Base-by-base conservation (phyloP, 2,113 vertebrate species). In the Channa maculata region DNA sequence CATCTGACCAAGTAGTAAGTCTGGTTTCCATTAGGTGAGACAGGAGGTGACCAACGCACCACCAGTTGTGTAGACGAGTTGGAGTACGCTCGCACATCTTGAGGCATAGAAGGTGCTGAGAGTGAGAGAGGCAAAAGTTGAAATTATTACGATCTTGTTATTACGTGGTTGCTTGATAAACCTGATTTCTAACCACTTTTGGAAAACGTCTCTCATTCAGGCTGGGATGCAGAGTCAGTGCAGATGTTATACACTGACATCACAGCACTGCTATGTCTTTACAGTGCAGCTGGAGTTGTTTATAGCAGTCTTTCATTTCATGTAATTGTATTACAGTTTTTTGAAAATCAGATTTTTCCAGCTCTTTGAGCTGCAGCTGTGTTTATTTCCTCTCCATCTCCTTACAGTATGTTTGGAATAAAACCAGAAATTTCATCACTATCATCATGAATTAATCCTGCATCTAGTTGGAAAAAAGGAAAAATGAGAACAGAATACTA, bases 1-100 rank as follows among this genome's bases (percentile, higher is more conserved):
- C 98, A 99, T n/a, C 97, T 92, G 7, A 99, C 95, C 0, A 99
- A 94, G 85, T 99, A 99, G 85, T 98, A 98, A 0, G 96, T 98
- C 68, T 97, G 94, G 88, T 99, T 99, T 37, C 97, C 97, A 0
- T 99, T 99, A 41, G 97, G 96, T 57, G 95, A 94, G 3, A 96
- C 89, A 0, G 98, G 97, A 4, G 97, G 95, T 24, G 96, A 96
- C 98, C 98, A 99, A 53, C 97, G 97, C 74, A 99, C 96, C 43
- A 98, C 95, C 85, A 99, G 88, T 50, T 96, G 95, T 1, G 96
- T 96, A 0, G 97, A 98, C 0, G 97, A 97, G 88, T 99, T 99
- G 0, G 98, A 98, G 34, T 95, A 97, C 0, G 96, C 97, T 33
- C 96, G 95, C 9, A 98, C 94, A 45, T 99, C 97, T 86, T 97